A percentile compares a stretch with the other conserved stretches of the same genome.
phyloP scores from a whole-genome alignment of 1,140 invertebrate genomes.

The Parapsyche elsis region DNA sequence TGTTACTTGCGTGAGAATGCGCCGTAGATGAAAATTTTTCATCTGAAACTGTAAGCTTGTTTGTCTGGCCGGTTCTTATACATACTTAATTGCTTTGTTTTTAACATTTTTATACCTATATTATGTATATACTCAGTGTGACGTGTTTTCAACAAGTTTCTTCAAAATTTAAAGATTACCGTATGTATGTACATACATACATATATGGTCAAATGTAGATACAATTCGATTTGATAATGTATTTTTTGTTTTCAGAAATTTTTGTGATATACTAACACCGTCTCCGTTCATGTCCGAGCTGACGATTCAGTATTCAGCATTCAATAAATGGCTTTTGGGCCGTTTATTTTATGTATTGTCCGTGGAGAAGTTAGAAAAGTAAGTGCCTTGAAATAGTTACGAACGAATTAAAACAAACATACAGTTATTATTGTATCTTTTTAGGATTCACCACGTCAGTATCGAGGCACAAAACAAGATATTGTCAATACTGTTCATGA shows the following conservation, averaged over 20 bases:
- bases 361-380: constrained; percentile 64
- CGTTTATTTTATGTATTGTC: constrained; percentile 69
- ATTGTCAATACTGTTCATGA: constrained; percentile 65
- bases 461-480: constrained; percentile 68
- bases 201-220: not conserved
- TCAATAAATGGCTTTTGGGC: constrained; percentile 70
- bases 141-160: too few relatives aligned
- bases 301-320: constrained; percentile 66
- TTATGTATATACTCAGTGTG: too few relatives aligned
- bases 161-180: too few relatives aligned
- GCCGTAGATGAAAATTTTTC: too few relatives aligned
- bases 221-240: not conserved
- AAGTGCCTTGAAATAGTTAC: too few relatives aligned
- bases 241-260: constrained; percentile 62
- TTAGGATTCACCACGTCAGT: constrained; percentile 65
- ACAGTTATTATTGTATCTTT: constrained; percentile 52
- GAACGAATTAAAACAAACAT: not conserved
- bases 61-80: too few relatives aligned
- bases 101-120: too few relatives aligned
- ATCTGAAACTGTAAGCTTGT: too few relatives aligned
- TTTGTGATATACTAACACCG: constrained; percentile 67
- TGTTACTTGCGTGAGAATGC: too few relatives aligned
- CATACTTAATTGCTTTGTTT: too few relatives aligned
- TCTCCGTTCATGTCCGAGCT: constrained; percentile 60
- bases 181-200: too few relatives aligned